These are phyloP conservation scores for Otolemur crassicaudatus DNA, from an alignment of 2,797 vertebrate genomes.

Conservation along the genomic window DNA sequence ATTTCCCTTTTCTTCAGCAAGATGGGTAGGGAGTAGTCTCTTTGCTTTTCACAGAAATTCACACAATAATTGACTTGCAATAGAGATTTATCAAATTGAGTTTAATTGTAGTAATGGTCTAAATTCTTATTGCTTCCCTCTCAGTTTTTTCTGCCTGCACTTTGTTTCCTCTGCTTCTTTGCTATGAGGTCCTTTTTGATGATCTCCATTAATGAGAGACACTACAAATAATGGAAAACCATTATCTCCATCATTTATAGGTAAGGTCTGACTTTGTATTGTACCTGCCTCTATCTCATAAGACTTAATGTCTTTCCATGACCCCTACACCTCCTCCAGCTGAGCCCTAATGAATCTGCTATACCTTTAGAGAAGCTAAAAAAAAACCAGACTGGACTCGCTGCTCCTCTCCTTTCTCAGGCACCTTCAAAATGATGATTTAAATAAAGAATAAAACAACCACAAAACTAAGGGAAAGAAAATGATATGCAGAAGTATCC, in stretches of 20 bases:
- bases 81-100: not conserved
- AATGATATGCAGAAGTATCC: not conserved
- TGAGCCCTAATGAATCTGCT: not conserved
- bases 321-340: not conserved
- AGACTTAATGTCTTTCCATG: not conserved
- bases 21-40: not conserved
- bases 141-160: not conserved
- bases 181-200: not conserved
- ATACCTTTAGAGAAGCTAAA: not conserved
- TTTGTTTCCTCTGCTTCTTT: not conserved
- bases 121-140: not conserved
- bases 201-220: not conserved
- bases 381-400: not conserved
- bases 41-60: not conserved
- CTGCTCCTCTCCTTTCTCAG: not conserved
- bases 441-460: not conserved
- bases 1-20: not conserved
- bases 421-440: not conserved
- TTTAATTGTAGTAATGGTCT: not conserved
- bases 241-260: not conserved
- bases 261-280: not conserved
- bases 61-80: not conserved
- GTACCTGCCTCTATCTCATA: not conserved
- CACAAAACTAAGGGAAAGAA: not conserved
- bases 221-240: not conserved